phyloP scores from a whole-genome alignment of 1,140 invertebrate species.

The Camponotus floridanus region DNA sequence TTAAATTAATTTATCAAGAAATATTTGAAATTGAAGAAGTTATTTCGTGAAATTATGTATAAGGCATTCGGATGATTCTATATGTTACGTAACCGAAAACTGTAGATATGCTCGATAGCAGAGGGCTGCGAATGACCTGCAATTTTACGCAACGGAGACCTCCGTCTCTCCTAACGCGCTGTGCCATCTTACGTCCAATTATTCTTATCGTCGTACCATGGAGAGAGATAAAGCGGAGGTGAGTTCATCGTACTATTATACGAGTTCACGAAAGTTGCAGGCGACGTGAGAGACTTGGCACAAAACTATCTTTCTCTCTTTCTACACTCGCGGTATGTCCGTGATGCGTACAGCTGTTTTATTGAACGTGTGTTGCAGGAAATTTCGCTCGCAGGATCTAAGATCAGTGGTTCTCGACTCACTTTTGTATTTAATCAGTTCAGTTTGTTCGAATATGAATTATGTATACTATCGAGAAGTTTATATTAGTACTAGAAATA shows the following conservation, averaged over 20 bases:
- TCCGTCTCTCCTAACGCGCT: constrained; percentile 1
- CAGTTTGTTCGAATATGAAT: neutral
- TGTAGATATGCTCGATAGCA: constrained; percentile 41
- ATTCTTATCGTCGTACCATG: constrained; percentile 62
- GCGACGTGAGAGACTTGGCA: constrained; percentile 40
- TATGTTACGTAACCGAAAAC: constrained; percentile 43
- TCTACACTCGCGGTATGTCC: neutral
- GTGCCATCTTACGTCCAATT: constrained; percentile 36
- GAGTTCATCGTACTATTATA: constrained; percentile 71
- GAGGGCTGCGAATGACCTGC: constrained; percentile 46
- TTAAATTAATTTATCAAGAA: neutral
- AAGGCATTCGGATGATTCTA: neutral
- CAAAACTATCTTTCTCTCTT: constrained; percentile 9
- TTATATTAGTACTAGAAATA: neutral
- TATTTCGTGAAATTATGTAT: neutral
- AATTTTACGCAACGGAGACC: constrained; percentile 56
- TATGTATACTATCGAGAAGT: neutral
- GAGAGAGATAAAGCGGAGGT: constrained; percentile 59
- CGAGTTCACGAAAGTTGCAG: constrained; percentile 66
- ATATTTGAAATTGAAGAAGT: neutral
- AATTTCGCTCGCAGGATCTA: constrained; percentile 9
- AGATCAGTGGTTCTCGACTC: constrained; percentile 17
- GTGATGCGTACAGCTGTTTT: constrained; percentile 25
- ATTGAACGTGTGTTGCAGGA: constrained; percentile 18
- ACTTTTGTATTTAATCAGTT: neutral